phyloP scores from a whole-genome alignment of 2,113 vertebrate genomes.

The Eurystomus gularis region DNA sequence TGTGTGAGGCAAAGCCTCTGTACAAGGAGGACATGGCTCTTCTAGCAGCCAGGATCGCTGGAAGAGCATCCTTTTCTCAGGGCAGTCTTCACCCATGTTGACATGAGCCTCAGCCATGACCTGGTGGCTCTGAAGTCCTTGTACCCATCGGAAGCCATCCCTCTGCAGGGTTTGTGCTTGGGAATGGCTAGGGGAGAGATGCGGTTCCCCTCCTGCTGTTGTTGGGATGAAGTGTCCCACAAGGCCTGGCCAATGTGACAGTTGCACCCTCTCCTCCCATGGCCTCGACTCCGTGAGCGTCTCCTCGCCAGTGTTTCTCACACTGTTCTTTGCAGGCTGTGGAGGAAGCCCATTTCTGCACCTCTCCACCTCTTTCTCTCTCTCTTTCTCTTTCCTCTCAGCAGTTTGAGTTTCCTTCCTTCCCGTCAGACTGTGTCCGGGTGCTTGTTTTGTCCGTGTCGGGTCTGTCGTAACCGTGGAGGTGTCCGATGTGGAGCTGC shows the following conservation, averaged over 20 bases:
- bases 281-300: conserved; percentile 72
- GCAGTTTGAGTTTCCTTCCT: conserved; percentile 69
- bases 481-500: conserved; percentile 26
- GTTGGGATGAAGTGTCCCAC: rapidly evolving
- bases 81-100: rapidly evolving
- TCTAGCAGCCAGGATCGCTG: not conserved
- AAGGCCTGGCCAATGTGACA: not conserved
- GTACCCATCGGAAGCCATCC: rapidly evolving
- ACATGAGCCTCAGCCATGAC: rapidly evolving
- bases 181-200: rapidly evolving
- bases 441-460: conserved; percentile 70
- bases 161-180: not conserved
- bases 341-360: conserved; percentile 82
- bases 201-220: not conserved
- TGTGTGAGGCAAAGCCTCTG: rapidly evolving
- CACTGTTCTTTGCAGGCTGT: conserved; percentile 81
- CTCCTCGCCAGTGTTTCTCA: conserved; percentile 72
- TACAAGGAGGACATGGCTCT: not conserved
- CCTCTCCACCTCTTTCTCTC: conserved; percentile 59
- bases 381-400: conserved; percentile 61
- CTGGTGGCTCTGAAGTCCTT: not conserved
- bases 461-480: conserved; percentile 62
- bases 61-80: not conserved
- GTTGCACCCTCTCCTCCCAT: conserved; percentile 70
- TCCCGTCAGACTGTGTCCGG: conserved; percentile 62